Evolutionary conservation across 2,113 vertebrate species (phyloP).

Genomic region (Boulengeromyrus knoepffleri): DNA sequence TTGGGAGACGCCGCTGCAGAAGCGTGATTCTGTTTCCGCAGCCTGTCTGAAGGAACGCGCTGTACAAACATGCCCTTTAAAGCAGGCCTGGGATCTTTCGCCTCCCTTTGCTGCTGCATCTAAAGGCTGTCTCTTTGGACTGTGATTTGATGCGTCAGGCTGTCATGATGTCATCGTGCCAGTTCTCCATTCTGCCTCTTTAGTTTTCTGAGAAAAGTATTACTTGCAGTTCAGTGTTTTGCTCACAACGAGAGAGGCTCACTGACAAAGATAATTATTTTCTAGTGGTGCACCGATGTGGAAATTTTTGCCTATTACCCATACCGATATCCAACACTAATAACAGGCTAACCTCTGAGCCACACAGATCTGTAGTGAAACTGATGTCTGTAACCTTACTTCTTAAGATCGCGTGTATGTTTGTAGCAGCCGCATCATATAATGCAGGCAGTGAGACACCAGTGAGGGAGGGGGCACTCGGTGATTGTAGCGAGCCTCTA

Average conservation of each 20-base stretch:
- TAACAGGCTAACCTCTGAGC: background rate
- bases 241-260: background rate
- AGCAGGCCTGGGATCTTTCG: background rate
- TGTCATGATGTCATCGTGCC: background rate
- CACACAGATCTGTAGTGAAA: background rate
- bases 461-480: background rate
- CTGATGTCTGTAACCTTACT: background rate
- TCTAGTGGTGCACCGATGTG: background rate
- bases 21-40: background rate
- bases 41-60: background rate
- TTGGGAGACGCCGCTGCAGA: background rate
- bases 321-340: background rate
- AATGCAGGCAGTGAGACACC: background rate
- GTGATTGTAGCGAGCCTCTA: background rate
- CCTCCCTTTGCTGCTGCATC: background rate
- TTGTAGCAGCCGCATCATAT: background rate
- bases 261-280: background rate
- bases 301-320: background rate
- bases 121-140: background rate
- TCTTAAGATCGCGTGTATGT: background rate
- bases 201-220: background rate
- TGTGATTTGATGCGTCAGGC: background rate
- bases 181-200: background rate
- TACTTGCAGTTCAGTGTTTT: background rate
- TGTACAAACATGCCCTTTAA: background rate